phyloP scores from a whole-genome alignment of 2,888 invertebrate species.

The Lamproptera curius region DNA sequence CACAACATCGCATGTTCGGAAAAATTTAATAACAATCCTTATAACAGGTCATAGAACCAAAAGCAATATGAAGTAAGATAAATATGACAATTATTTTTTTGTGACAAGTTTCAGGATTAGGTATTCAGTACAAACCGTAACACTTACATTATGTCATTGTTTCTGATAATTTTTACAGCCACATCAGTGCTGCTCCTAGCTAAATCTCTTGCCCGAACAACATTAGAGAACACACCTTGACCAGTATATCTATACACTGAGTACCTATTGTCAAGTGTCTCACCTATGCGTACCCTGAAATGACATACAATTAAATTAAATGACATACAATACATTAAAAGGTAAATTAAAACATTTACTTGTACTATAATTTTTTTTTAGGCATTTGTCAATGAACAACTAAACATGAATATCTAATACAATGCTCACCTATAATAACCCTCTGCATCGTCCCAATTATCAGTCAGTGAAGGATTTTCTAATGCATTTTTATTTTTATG shows the following conservation, averaged over 20 bases:
- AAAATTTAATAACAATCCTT: too few relatives aligned
- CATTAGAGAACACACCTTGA: constrained; percentile 99
- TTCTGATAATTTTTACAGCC: constrained; percentile 98
- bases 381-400: too few relatives aligned
- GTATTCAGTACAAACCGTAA: too few relatives aligned
- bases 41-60: too few relatives aligned
- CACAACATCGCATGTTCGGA: too few relatives aligned
- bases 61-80: too few relatives aligned
- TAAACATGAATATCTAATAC: background rate
- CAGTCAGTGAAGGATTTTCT: constrained; percentile 89
- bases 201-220: constrained; percentile 95
- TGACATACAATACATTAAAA: too few relatives aligned
- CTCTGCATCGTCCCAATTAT: constrained; percentile 99
- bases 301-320: too few relatives aligned
- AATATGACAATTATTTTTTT: too few relatives aligned
- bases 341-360: too few relatives aligned
- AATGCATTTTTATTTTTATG: constrained; percentile 41
- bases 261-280: constrained; percentile 93
- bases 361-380: too few relatives aligned
- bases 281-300: constrained; percentile 93
- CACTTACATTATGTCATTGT: constrained; percentile 97
- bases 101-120: too few relatives aligned
- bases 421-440: constrained; percentile 92
- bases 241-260: constrained; percentile 98
- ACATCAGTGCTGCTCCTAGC: constrained; percentile 92